phyloP scores from a whole-genome alignment of 2,113 vertebrate genomes.

The Pteruthius melanotis region DNA sequence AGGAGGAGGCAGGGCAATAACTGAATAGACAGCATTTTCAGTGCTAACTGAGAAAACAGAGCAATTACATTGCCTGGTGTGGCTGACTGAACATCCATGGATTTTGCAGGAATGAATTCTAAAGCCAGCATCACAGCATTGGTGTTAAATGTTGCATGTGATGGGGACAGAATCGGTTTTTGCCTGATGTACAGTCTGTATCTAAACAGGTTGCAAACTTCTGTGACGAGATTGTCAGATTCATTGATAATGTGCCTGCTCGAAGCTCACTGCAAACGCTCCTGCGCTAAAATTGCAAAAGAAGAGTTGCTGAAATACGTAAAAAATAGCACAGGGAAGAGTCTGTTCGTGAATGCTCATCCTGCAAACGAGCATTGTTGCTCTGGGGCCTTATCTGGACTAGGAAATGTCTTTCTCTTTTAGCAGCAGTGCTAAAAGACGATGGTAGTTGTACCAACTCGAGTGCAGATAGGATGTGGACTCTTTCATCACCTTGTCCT shows the following conservation, averaged over 20 bases:
- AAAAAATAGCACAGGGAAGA: not conserved
- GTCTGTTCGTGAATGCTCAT: not conserved
- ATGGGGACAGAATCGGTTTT: not conserved
- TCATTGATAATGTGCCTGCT: not conserved
- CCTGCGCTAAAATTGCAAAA: not conserved
- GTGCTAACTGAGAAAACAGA: not conserved
- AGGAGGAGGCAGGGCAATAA: not conserved
- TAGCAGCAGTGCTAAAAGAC: not conserved
- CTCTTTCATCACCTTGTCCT: not conserved
- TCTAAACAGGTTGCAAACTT: constrained; percentile 14
- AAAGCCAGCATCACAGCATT: not conserved
- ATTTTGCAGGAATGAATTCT: constrained; percentile 13
- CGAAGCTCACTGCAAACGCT: not conserved
- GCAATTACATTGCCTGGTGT: not conserved
- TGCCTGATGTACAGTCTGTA: not conserved
- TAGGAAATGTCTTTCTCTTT: constrained; percentile 1
- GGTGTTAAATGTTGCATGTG: constrained; percentile 33
- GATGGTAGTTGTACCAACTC: not conserved
- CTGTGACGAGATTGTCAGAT: not conserved
- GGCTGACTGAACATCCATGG: constrained; percentile 19
- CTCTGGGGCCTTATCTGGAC: not conserved
- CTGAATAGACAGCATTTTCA: not conserved
- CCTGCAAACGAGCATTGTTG: not conserved
- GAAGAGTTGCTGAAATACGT: not conserved
- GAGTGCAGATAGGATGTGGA: not conserved